A percentile compares a stretch with the other conserved stretches of the same genome.
These are phyloP conservation scores for Mizuhopecten yessoensis DNA, from an alignment of 1,140 invertebrate genomes.

Conservation along the genomic window DNA sequence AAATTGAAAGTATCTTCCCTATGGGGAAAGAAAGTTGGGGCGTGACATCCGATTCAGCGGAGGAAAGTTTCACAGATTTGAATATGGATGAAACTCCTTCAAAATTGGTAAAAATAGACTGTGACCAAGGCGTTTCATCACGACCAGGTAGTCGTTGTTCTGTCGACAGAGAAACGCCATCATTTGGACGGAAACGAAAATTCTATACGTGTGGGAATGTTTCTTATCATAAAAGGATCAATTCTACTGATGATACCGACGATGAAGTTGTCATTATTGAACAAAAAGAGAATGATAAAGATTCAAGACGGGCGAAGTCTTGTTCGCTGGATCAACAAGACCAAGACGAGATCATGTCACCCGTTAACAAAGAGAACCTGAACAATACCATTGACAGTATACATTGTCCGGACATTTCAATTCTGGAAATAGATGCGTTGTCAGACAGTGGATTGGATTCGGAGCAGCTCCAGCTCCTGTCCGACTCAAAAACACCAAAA, in stretches of 20 bases:
- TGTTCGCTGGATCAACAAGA: constrained; percentile 44
- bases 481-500: neutral
- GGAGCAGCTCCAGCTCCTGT: neutral
- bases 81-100: constrained; percentile 57
- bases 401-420: constrained; percentile 62
- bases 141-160: constrained; percentile 60
- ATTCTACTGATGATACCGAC: neutral
- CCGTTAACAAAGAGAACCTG: neutral
- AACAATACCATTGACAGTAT: neutral
- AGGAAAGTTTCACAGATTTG: constrained; percentile 17
- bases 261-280: neutral
- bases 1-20: constrained; percentile 41
- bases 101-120: constrained; percentile 61
- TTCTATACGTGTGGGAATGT: constrained; percentile 43
- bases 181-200: constrained; percentile 60
- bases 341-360: neutral
- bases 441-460: constrained; percentile 49
- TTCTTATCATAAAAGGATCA: constrained; percentile 11
- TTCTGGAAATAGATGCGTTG: constrained; percentile 71
- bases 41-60: neutral
- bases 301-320: constrained; percentile 44
- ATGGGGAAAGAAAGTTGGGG: neutral
- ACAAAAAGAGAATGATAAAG: constrained; percentile 23
- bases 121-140: constrained; percentile 57
- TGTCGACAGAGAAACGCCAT: constrained; percentile 54